Base-by-base conservation (phyloP, 1,140 invertebrate species). In the Scaptomyza pallida region DNA sequence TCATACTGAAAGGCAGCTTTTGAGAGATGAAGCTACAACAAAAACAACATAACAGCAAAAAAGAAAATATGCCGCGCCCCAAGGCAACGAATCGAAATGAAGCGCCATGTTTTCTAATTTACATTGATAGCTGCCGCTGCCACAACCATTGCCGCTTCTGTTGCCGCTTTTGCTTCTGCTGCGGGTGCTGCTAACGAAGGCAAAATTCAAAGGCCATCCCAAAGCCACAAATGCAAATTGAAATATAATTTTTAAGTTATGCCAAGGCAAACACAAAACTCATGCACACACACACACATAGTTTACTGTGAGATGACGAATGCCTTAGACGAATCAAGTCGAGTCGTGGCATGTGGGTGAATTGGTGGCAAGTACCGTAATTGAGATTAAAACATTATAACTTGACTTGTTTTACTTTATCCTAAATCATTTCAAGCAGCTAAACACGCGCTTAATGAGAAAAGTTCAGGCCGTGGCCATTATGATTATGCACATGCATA, bases 341-440 rank as follows among this genome's bases (percentile, higher is more conserved):
- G 51, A 12, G 40, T 19, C 13, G 17, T 40, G 30, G 37, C 19
- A 16, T 47, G 41, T 43, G 21, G 41, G 21, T 44, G 44, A 85
- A 83, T 75, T 78, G 82, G 77, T 81, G 78, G 82, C 83, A 88
- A 88, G 82, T 88, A 75, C 75, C 78, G 70, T 88, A 88, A 88
- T 88, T 88, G 83, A 88, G 82, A 88, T 88, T 86, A 86, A 88
- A 86, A 86, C 82, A 86, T 86, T 88, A 88, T 89, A 88, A 82
- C 83, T 88, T 88, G 82, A 88, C 82, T 88, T 88, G 83, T 82
- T 88, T 88, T 89, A 82, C 78, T 88, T 88, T 30, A 81, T 86
- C 55, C 78, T 88, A 78, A 88, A 88, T 89, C 78, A 82, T 83
- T 88, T 88, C 72, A 75, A 88, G 80, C 82, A 83, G 82, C 82